Evolutionary conservation across 1,140 invertebrate species (phyloP).

Genomic region (Neomicropteryx cornuta): DNA sequence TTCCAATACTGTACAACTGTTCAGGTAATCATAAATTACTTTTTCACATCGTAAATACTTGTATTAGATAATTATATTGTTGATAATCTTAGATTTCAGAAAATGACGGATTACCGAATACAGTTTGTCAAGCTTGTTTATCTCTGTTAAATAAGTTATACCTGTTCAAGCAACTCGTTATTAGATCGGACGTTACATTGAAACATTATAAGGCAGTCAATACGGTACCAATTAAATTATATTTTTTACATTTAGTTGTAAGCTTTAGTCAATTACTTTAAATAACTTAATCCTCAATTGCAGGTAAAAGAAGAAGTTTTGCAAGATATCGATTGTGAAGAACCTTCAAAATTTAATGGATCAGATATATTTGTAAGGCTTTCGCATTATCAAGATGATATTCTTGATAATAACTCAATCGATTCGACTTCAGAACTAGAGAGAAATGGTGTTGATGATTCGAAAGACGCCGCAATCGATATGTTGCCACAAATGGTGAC

Average conservation of each 20-base stretch:
- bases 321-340: slow-evolving; percentile 4
- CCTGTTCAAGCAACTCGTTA: slow-evolving; percentile 34
- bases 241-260: slow-evolving; percentile 7
- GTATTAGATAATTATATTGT: neutral
- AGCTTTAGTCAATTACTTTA: slow-evolving; percentile 3
- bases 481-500: too few relatives aligned
- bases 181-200: slow-evolving; percentile 29
- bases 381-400: slow-evolving; percentile 3
- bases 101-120: slow-evolving; percentile 26
- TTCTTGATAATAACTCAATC: too few relatives aligned
- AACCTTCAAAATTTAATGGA: slow-evolving; percentile 3
- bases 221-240: slow-evolving; percentile 17
- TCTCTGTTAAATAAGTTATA: slow-evolving; percentile 33
- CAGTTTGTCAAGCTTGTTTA: slow-evolving; percentile 30
- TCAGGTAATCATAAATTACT: slow-evolving; percentile 21
- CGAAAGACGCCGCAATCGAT: too few relatives aligned
- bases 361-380: slow-evolving; percentile 3
- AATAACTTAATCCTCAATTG: neutral
- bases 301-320: neutral
- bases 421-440: too few relatives aligned
- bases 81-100: slow-evolving; percentile 25
- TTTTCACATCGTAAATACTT: neutral
- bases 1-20: slow-evolving; percentile 38
- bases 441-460: too few relatives aligned
- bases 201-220: slow-evolving; percentile 12